Base-by-base conservation (phyloP, 2,888 invertebrate genomes). In the Molorchus minor region DNA sequence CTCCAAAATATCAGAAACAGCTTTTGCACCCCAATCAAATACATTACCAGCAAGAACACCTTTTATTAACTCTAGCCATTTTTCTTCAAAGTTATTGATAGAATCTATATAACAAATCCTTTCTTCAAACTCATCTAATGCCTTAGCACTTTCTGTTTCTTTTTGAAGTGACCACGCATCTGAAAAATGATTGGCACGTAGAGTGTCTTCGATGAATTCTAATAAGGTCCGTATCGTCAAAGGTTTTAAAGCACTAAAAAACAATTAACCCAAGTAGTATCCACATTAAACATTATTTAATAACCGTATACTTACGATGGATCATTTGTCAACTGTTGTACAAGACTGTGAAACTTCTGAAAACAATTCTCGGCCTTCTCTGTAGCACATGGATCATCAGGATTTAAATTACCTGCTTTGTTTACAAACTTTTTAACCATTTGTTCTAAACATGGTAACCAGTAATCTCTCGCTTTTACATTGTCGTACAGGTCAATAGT, bases 1-100 rank as follows among this genome's bases (percentile, higher is more conserved):
- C 79, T 95, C 92, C 82, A 98, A 85, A 65, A 97, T 88, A 70
- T 87, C 86, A 13, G 92, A 89, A 2, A 96, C 92, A 75, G 94
- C 95, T 79, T 92, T 90, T 1, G 98, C 96, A 51, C 98, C 98
- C 95, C 96, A 97, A 80, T 98, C 98, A 83, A 98, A 98, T 82
- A 98, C 94, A 80, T 98, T 98, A 16, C 97, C 88, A 73, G 89
- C 89, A 67, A 90, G 78, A n/a, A 89, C 84, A 35, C 90, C 90
- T 69, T 83, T 83, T 61, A 86, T 84, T 35, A 90, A 74, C 74
- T 89, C 88, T 62, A 83, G 82, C 89, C 89, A 90, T 70, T 84
- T 84, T 45, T 82, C 81, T 54, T 81, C 75, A 53, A 85, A 82
- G 69, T 84, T 85, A 43, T 83, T 81, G 61, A 95, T 82, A 10